Evolutionary conservation across 2,888 invertebrate genomes (phyloP).

Genomic region (Adela reaumurella): DNA sequence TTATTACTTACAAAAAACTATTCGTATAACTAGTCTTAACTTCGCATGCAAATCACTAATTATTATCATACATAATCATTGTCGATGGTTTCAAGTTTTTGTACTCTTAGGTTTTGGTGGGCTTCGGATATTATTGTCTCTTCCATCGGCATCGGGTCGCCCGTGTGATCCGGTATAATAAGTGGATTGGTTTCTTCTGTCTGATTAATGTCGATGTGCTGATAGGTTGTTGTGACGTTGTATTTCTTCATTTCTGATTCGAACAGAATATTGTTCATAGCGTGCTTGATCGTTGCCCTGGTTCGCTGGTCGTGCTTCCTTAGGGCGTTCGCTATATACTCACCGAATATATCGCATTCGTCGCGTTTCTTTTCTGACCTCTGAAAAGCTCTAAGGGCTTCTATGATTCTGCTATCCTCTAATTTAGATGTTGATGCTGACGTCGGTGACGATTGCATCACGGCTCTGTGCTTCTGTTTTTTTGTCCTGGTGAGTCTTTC

Average conservation of each 20-base stretch:
- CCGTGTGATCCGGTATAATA: neutral
- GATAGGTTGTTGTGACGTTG: slow-evolving; percentile 8
- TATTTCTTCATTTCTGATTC: slow-evolving; percentile 49
- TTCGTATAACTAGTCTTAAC: too few species aligned
- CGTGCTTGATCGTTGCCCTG: slow-evolving; percentile 43
- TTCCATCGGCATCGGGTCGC: neutral
- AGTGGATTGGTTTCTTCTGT: neutral
- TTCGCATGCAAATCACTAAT: neutral
- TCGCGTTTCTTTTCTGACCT: slow-evolving; percentile 28
- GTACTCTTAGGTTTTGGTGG: neutral
- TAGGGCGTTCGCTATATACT: slow-evolving; percentile 40
- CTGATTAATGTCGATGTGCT: neutral
- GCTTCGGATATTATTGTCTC: neutral
- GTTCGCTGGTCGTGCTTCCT: slow-evolving; percentile 43
- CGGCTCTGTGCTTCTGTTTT: neutral
- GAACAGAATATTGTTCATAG: slow-evolving; percentile 43
- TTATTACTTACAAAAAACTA: too few species aligned
- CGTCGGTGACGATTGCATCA: too few species aligned
- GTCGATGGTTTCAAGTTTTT: neutral
- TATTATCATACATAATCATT: neutral
- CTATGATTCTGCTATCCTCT: slow-evolving; percentile 21
- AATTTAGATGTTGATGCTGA: neutral
- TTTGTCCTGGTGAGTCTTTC: neutral
- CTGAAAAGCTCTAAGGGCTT: slow-evolving; percentile 20
- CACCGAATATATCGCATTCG: slow-evolving; percentile 44